These are phyloP conservation scores for Andrena fulva DNA, from an alignment of 2,888 invertebrate genomes.

Conservation along the genomic window DNA sequence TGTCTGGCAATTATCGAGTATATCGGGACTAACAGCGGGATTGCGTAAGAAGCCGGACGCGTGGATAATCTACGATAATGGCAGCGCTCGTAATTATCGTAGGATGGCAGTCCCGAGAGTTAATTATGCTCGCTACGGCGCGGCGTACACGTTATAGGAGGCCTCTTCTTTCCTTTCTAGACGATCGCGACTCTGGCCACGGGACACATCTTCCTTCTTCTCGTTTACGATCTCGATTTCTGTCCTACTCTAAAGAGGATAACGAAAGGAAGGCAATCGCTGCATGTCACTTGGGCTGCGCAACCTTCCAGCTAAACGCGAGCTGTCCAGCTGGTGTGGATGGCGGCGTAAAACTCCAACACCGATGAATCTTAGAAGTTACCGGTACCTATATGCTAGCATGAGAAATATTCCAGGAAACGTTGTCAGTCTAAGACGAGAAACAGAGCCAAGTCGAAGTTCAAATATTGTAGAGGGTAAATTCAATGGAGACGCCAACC, in stretches of 20 bases:
- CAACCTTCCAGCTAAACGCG: too few species aligned
- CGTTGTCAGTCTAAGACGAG: too few species aligned
- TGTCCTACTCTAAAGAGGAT: not conserved
- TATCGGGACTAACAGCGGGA: slow-evolving; percentile 41
- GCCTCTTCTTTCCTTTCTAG: slow-evolving; percentile 45
- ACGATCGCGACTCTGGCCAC: slow-evolving; percentile 20
- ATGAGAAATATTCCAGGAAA: too few species aligned
- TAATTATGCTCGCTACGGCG: slow-evolving; percentile 70
- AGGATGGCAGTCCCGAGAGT: slow-evolving; percentile 54
- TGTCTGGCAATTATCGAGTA: slow-evolving; percentile 56
- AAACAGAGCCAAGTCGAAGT: too few species aligned
- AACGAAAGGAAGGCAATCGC: not conserved
- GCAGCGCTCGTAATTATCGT: slow-evolving; percentile 73
- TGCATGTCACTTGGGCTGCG: too few species aligned
- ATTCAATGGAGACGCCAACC: too few species aligned
- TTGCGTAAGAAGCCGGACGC: slow-evolving; percentile 52
- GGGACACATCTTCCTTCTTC: slow-evolving; percentile 30
- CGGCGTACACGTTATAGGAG: slow-evolving; percentile 65
- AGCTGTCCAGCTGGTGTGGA: too few species aligned
- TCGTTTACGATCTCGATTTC: slow-evolving; percentile 16
- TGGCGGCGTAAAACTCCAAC: too few species aligned
- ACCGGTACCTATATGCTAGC: too few species aligned
- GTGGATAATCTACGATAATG: slow-evolving; percentile 67
- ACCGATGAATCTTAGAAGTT: too few species aligned
- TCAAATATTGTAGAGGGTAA: too few species aligned